A percentile compares a stretch with the other conserved stretches of the same genome.
Conservation (phyloP, 2,797 vertebrate genomes). For the Peromyscus nudipes region DNA sequence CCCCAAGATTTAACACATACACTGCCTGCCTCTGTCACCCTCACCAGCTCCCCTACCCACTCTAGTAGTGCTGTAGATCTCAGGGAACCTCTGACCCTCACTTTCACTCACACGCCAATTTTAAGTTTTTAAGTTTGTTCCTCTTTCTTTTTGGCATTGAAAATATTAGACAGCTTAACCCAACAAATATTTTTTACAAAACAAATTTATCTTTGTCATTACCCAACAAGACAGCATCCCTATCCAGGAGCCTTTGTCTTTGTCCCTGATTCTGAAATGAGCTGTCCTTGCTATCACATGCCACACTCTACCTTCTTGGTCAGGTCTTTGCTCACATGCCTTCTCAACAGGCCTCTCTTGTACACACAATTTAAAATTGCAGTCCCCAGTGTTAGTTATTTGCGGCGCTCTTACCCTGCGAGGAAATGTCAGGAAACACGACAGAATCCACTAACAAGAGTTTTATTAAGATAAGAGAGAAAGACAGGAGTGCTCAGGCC, state of each 20-base stretch:
- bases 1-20: background rate
- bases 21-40: background rate
- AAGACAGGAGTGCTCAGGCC: too few relatives aligned
- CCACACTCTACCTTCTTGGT: background rate
- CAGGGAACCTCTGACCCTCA: background rate
- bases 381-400: too few relatives aligned
- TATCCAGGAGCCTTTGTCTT: background rate
- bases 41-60: fast-evolving
- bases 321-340: background rate
- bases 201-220: background rate
- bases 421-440: too few relatives aligned
- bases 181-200: background rate
- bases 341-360: background rate
- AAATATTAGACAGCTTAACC: background rate
- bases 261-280: background rate
- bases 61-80: fast-evolving
- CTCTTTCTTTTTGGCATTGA: background rate
- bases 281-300: background rate
- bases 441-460: too few relatives aligned
- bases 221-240: background rate
- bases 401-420: too few relatives aligned
- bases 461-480: too few relatives aligned
- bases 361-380: background rate
- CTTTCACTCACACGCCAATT: background rate
- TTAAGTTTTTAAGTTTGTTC: background rate